Evolutionary conservation across 2,888 invertebrate genomes (phyloP).

Genomic region (Ellobium chinense): DNA sequence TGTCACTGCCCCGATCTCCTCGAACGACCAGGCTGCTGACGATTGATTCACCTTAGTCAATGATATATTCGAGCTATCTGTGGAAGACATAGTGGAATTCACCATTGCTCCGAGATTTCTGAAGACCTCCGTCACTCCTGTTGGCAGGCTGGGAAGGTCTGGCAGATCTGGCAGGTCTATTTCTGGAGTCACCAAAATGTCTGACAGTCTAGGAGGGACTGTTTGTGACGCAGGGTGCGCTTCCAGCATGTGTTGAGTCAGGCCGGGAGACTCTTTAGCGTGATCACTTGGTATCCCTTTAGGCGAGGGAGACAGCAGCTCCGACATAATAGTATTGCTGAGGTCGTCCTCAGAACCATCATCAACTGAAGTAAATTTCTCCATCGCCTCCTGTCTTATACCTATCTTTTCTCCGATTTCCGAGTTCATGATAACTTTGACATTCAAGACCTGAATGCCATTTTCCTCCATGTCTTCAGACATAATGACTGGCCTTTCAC

Average conservation of each 20-base stretch:
- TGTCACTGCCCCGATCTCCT: constrained; percentile 52
- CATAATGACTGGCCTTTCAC: too few species aligned
- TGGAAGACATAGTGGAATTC: neutral
- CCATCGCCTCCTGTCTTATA: neutral
- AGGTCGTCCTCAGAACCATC: neutral
- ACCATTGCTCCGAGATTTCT: too few species aligned
- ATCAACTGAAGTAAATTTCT: neutral
- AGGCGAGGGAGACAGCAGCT: neutral
- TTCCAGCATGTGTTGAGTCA: neutral
- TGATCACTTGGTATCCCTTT: neutral
- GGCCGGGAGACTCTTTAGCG: neutral
- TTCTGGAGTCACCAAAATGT: neutral
- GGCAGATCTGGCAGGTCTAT: too few species aligned
- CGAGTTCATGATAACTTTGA: neutral
- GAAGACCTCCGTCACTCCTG: neutral
- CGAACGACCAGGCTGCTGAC: constrained; percentile 40
- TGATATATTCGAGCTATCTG: neutral
- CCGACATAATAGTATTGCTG: neutral
- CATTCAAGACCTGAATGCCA: neutral
- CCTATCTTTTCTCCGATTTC: neutral
- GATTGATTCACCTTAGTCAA: neutral
- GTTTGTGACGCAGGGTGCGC: neutral
- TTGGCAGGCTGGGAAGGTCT: too few species aligned
- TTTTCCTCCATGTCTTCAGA: neutral
- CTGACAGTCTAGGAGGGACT: neutral